Percentiles rank a stretch among this genome's conserved stretches.
Evolutionary conservation across 2,797 vertebrate genomes (phyloP).

Genomic region (Tangara arthus): DNA sequence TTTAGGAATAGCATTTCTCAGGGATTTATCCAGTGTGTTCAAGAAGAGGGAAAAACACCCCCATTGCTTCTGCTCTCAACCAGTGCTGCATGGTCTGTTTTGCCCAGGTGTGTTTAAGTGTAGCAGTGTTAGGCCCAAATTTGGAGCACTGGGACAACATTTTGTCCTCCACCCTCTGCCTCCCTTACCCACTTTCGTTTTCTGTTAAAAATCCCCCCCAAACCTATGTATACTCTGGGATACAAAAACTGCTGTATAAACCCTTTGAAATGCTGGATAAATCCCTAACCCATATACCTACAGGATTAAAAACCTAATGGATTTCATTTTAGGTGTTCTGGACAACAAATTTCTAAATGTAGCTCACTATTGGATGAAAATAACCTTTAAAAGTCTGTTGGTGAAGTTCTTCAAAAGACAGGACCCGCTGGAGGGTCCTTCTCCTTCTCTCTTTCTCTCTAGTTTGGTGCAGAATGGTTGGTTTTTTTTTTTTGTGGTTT

Average conservation of each 20-base stretch:
- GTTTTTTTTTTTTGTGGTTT: constrained; percentile 53
- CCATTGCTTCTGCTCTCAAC: neutral
- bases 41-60: constrained; percentile 21
- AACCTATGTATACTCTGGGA: neutral
- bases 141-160: neutral
- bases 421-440: constrained; percentile 60
- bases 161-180: neutral
- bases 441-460: constrained; percentile 59
- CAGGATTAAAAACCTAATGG: constrained; percentile 70
- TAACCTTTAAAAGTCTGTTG: constrained; percentile 79
- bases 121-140: neutral
- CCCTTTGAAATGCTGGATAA: constrained; percentile 74
- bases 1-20: constrained; percentile 70
- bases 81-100: neutral
- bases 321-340: constrained; percentile 69
- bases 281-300: constrained; percentile 71
- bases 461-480: constrained; percentile 74
- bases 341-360: constrained; percentile 71
- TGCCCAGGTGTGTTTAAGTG: neutral
- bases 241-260: neutral
- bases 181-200: neutral
- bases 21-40: constrained; percentile 76
- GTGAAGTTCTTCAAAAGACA: constrained; percentile 73
- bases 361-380: constrained; percentile 76
- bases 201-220: neutral